Evolutionary conservation across 2,888 invertebrate genomes (phyloP).

Genomic region (Plemyria rubiginata): DNA sequence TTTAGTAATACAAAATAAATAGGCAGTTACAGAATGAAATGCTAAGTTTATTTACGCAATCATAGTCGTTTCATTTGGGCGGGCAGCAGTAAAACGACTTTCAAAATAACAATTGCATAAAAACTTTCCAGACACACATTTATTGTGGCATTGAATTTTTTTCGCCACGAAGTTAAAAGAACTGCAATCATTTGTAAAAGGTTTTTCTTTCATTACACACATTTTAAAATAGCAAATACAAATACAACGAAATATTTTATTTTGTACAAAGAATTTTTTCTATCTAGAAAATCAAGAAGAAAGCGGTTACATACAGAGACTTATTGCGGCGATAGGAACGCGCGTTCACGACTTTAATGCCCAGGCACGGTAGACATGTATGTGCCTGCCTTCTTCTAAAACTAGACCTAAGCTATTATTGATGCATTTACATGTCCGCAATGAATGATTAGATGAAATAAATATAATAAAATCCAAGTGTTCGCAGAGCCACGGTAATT

Average conservation of each 20-base stretch:
- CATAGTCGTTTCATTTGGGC: slow-evolving; percentile 15
- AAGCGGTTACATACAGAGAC: too few species aligned
- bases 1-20: slow-evolving; percentile 12
- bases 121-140: slow-evolving; percentile 26
- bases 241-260: too few species aligned
- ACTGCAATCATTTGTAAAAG: not conserved
- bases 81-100: slow-evolving; percentile 8
- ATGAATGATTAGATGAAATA: too few species aligned
- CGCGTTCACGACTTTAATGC: too few species aligned
- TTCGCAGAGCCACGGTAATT: not conserved
- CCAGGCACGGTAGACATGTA: too few species aligned
- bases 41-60: slow-evolving; percentile 11
- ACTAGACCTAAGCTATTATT: too few species aligned
- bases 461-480: too few species aligned
- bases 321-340: too few species aligned
- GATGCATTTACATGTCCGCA: too few species aligned
- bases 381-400: too few species aligned
- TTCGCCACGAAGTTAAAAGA: not conserved
- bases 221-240: not conserved
- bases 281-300: too few species aligned
- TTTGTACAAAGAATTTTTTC: too few species aligned
- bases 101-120: slow-evolving; percentile 7
- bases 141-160: slow-evolving; percentile 6
- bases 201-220: not conserved
- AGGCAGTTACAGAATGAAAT: slow-evolving; percentile 10